Evolutionary conservation across 2,888 invertebrate genomes (phyloP).

Genomic region (Amphiduros pacificus): DNA sequence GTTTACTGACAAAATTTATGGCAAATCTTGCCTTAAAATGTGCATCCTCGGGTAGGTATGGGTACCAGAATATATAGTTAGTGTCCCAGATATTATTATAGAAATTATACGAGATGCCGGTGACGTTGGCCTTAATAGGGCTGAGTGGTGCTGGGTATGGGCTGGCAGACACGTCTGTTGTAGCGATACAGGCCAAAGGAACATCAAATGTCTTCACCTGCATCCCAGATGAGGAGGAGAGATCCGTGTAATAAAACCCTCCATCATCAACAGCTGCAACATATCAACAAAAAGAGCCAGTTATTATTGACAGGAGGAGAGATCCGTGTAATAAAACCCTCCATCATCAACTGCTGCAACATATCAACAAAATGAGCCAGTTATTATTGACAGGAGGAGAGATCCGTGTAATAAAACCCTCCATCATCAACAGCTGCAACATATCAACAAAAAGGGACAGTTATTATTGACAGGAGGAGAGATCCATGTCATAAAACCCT

Average conservation of each 20-base stretch:
- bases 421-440: too few relatives aligned
- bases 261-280: constrained; percentile 39
- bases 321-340: too few relatives aligned
- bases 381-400: too few relatives aligned
- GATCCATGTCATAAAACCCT: too few relatives aligned
- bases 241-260: constrained; percentile 36
- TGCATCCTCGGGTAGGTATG: constrained; percentile 37
- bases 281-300: too few relatives aligned
- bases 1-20: constrained; percentile 20
- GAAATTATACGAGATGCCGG: constrained; percentile 45
- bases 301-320: too few relatives aligned
- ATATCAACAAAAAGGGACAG: too few relatives aligned
- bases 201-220: constrained; percentile 35
- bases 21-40: constrained; percentile 41
- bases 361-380: too few relatives aligned
- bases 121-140: constrained; percentile 39
- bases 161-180: constrained; percentile 30
- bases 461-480: too few relatives aligned
- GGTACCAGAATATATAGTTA: constrained; percentile 54
- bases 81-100: constrained; percentile 56
- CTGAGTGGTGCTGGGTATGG: constrained; percentile 47
- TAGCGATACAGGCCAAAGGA: constrained; percentile 39
- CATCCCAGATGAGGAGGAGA: neutral
- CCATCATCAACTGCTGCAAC: too few relatives aligned
- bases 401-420: too few relatives aligned